phyloP scores from a whole-genome alignment of 2,113 vertebrate genomes.

The Labeo catla region DNA sequence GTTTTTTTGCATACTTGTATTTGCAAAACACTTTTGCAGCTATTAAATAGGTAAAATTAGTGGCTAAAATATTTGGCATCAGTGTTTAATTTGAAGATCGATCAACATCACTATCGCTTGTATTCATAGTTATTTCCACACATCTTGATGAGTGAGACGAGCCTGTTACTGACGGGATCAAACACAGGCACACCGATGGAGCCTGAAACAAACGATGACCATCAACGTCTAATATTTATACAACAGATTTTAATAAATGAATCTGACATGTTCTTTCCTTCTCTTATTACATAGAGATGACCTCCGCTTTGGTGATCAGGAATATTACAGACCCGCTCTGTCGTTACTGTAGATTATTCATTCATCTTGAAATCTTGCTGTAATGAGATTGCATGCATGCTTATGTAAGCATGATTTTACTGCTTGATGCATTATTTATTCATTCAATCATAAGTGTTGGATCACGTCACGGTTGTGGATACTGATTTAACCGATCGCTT shows the following conservation, averaged over 20 bases:
- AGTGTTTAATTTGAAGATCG: too few species aligned
- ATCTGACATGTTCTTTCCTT: neutral
- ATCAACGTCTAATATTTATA: neutral
- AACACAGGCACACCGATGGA: too few species aligned
- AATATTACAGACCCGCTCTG: neutral
- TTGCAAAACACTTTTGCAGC: too few species aligned
- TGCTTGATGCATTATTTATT: constrained; percentile 22
- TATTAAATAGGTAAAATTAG: too few species aligned
- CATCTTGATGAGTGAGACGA: too few species aligned
- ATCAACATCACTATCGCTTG: too few species aligned
- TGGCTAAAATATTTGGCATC: too few species aligned
- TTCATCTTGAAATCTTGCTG: neutral
- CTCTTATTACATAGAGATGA: neutral
- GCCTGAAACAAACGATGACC: neutral
- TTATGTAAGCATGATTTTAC: constrained; percentile 17
- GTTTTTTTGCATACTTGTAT: too few species aligned
- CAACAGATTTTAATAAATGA: neutral
- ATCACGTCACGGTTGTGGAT: constrained; percentile 3
- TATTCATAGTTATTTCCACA: too few species aligned
- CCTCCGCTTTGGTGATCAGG: neutral
- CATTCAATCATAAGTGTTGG: constrained; percentile 1
- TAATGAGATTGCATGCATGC: constrained; percentile 22
- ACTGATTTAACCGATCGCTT: neutral
- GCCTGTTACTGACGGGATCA: too few species aligned
- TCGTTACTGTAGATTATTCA: constrained; percentile 9